These are phyloP conservation scores for Scaptomyza reducta DNA, from an alignment of 2,888 invertebrate genomes.

Conservation along the genomic window DNA sequence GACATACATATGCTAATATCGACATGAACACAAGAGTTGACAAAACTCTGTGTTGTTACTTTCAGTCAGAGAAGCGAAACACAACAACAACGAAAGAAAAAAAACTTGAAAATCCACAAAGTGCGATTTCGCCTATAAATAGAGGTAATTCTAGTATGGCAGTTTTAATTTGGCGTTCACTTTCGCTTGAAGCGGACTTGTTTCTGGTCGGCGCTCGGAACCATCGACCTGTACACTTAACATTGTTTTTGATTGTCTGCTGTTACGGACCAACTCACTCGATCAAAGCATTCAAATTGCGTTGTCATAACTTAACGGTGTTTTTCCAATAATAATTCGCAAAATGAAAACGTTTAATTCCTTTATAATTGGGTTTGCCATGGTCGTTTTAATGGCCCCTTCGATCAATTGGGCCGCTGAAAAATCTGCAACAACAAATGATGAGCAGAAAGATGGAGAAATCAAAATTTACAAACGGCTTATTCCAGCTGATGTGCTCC, in stretches of 20 bases:
- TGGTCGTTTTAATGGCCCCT: constrained; percentile 30
- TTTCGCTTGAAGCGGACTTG: constrained; percentile 75
- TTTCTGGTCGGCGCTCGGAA: constrained; percentile 41
- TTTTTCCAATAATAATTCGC: constrained; percentile 8
- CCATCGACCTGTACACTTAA: constrained; percentile 17
- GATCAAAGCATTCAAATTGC: constrained; percentile 1
- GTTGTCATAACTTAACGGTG: background rate
- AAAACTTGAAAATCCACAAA: constrained; percentile 45
- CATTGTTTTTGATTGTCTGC: constrained; percentile 9
- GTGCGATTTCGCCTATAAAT: constrained; percentile 73
- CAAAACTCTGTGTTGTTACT: constrained; percentile 38
- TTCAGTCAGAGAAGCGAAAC: constrained; percentile 8
- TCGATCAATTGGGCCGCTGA: constrained; percentile 18
- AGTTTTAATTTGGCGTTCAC: constrained; percentile 77
- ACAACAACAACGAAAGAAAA: background rate
- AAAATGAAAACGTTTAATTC: constrained; percentile 34
- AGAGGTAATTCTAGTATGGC: constrained; percentile 60
- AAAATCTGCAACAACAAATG: constrained; percentile 7
- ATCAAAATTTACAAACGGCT: constrained; percentile 91
- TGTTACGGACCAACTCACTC: background rate
- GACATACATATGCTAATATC: constrained; percentile 16
- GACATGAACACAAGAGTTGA: constrained; percentile 2
- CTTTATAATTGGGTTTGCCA: constrained; percentile 19
- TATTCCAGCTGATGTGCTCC: constrained; percentile 94
- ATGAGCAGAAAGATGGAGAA: constrained; percentile 81